Conservation (phyloP, 2,797 vertebrate genomes). For the Adrianichthys oophorus region DNA sequence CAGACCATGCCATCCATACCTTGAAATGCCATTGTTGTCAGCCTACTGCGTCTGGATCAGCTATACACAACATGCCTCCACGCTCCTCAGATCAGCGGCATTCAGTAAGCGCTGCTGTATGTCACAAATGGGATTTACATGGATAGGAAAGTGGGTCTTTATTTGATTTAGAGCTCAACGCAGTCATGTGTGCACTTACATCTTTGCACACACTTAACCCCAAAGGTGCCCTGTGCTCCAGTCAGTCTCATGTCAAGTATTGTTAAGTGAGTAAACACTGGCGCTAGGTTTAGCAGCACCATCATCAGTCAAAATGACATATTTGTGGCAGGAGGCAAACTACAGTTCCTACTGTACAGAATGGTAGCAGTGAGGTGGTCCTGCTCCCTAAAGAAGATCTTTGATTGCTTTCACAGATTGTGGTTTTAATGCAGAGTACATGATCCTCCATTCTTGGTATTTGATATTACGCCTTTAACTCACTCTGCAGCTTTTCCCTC, state of each 20-base stretch:
- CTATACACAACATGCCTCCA: slow-evolving; percentile 14
- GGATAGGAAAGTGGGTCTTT: slow-evolving; percentile 47
- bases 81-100: slow-evolving; percentile 56
- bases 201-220: slow-evolving; percentile 51
- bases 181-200: slow-evolving; percentile 27
- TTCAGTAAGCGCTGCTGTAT: slow-evolving; percentile 44
- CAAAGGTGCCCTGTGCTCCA: slow-evolving; percentile 41
- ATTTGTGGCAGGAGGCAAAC: slow-evolving; percentile 26
- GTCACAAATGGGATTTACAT: slow-evolving; percentile 64
- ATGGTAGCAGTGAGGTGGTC: slow-evolving; percentile 30
- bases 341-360: slow-evolving; percentile 39
- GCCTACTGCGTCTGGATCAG: slow-evolving; percentile 21
- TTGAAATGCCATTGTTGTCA: slow-evolving; percentile 19
- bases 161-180: slow-evolving; percentile 55
- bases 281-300: slow-evolving; percentile 26
- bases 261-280: slow-evolving; percentile 43
- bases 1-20: slow-evolving; percentile 18
- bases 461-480: slow-evolving; percentile 1
- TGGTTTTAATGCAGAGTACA: slow-evolving; percentile 52
- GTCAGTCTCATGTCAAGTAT: slow-evolving; percentile 41
- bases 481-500: background rate
- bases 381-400: slow-evolving; percentile 57
- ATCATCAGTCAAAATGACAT: slow-evolving; percentile 25
- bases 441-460: slow-evolving; percentile 27
- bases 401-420: slow-evolving; percentile 74